Conservation (phyloP, 2,113 vertebrate genomes). For the Pyrgilauda ruficollis region DNA sequence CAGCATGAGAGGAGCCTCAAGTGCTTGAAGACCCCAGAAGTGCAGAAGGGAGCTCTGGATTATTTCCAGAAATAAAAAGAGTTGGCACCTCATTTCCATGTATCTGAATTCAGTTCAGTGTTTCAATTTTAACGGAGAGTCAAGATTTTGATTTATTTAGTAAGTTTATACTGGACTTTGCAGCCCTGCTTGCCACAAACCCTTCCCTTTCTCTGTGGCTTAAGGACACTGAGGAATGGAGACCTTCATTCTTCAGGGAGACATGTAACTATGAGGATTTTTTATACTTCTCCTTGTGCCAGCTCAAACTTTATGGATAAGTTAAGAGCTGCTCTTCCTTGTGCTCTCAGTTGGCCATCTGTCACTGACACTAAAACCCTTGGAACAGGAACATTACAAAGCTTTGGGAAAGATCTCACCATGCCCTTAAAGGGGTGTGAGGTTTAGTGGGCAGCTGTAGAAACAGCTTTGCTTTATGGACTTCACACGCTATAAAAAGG, state of each 20-base stretch:
- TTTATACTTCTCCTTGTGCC: neutral
- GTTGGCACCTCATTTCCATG: neutral
- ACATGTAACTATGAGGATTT: neutral
- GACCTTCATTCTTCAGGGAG: neutral
- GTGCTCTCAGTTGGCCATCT: neutral
- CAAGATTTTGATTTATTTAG: neutral
- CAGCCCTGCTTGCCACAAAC: neutral
- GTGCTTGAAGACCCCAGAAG: neutral
- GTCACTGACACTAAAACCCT: neutral
- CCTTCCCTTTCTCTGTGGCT: neutral
- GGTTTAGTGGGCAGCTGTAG: slow-evolving; percentile 14
- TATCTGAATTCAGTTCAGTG: neutral
- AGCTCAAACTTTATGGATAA: neutral
- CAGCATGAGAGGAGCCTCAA: neutral
- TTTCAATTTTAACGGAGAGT: neutral
- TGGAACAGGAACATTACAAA: neutral
- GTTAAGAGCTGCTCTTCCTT: neutral
- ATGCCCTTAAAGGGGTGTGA: neutral
- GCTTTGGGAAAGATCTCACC: neutral
- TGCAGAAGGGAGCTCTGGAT: neutral
- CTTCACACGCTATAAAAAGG: slow-evolving; percentile 1
- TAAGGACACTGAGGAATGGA: neutral
- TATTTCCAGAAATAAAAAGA: neutral
- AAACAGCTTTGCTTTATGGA: slow-evolving; percentile 49
- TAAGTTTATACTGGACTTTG: neutral